Percentiles rank a stretch among this genome's conserved stretches.
phyloP scores from a whole-genome alignment of 2,113 vertebrate species.

The Piaya cayana region DNA sequence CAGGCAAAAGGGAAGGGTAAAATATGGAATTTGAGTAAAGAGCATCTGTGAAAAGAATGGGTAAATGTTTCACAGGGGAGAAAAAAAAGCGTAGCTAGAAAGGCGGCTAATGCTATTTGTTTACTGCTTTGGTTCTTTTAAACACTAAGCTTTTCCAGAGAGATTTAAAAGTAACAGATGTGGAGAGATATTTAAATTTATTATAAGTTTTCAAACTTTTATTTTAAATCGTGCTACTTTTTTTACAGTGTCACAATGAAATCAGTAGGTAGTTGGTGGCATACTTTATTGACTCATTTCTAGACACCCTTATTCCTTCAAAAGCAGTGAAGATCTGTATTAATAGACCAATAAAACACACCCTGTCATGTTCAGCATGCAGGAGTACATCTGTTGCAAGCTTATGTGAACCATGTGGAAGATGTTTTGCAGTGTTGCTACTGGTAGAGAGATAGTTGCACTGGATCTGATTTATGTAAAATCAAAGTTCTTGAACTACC shows the following conservation, averaged over 20 bases:
- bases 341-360: conserved; percentile 68
- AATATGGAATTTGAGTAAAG: not conserved
- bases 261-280: not conserved
- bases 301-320: conserved; percentile 48
- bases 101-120: not conserved
- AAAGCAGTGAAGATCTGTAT: conserved; percentile 39
- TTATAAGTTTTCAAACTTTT: not conserved
- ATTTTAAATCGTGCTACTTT: not conserved
- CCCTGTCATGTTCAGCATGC: conserved; percentile 61
- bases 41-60: not conserved
- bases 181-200: not conserved
- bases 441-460: conserved; percentile 49
- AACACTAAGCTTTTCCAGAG: not conserved
- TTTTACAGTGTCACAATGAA: not conserved
- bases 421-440: conserved; percentile 38
- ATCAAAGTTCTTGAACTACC: conserved; percentile 38
- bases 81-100: not conserved
- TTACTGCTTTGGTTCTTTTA: conserved; percentile 30
- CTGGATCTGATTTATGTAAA: conserved; percentile 49
- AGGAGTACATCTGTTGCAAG: conserved; percentile 62
- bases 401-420: conserved; percentile 44
- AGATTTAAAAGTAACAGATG: conserved; percentile 37
- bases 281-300: conserved; percentile 56
- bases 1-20: not conserved
- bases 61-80: not conserved